Evolutionary conservation across 2,888 invertebrate genomes (phyloP).

Genomic region (Drosophila neutralis): DNA sequence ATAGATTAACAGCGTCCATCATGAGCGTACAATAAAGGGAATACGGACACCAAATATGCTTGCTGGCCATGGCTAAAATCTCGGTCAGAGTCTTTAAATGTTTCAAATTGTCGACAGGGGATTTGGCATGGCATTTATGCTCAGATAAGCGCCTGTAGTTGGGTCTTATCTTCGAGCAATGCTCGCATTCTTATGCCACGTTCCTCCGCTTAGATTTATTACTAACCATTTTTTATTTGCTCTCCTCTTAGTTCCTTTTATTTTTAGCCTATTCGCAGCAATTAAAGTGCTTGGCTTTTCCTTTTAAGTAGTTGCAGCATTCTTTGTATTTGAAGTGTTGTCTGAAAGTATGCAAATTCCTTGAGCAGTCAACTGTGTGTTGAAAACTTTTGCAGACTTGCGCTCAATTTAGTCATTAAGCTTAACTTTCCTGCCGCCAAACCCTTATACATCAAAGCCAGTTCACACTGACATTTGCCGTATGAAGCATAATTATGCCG

Average conservation of each 20-base stretch:
- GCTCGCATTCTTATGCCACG: slow-evolving; percentile 53
- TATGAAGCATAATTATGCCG: slow-evolving; percentile 59
- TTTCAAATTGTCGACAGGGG: slow-evolving; percentile 83
- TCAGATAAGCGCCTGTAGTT: slow-evolving; percentile 79
- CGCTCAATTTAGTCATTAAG: slow-evolving; percentile 69
- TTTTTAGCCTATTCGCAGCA: slow-evolving; percentile 33
- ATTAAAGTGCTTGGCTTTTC: slow-evolving; percentile 58
- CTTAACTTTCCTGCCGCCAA: slow-evolving; percentile 42
- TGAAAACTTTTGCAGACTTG: slow-evolving; percentile 61
- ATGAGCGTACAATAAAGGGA: slow-evolving; percentile 71
- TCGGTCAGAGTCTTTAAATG: slow-evolving; percentile 77
- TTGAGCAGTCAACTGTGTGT: slow-evolving; percentile 58
- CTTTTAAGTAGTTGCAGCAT: slow-evolving; percentile 63
- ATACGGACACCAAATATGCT: slow-evolving; percentile 30
- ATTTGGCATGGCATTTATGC: slow-evolving; percentile 78
- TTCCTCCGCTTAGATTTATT: slow-evolving; percentile 64
- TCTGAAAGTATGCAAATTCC: slow-evolving; percentile 72
- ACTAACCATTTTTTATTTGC: slow-evolving; percentile 58
- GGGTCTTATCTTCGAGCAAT: slow-evolving; percentile 73
- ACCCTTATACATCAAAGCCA: slow-evolving; percentile 49
- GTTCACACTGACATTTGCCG: slow-evolving; percentile 20
- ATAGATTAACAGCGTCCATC: slow-evolving; percentile 75
- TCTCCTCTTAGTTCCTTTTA: neutral
- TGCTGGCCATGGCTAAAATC: slow-evolving; percentile 44
- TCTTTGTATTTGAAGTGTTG: slow-evolving; percentile 47